Evolutionary conservation across 2,113 vertebrate species (phyloP), one percentile per base, ranked within the genome.

Genomic region (Microcebus tavaratra): DNA sequence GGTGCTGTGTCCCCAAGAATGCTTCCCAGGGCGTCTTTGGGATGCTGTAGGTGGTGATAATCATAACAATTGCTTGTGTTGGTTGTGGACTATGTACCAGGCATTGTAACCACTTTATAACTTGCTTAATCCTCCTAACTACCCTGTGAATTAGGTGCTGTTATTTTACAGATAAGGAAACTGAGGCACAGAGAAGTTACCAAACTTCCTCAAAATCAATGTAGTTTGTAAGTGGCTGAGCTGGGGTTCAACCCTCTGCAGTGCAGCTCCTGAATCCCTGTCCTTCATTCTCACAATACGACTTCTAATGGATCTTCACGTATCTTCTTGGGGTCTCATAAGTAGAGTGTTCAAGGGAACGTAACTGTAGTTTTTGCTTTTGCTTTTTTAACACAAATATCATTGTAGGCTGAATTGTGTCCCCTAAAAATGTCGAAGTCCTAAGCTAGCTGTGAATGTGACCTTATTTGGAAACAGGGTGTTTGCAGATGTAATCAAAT

Each of bases 381-480:
- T 75, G 3, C 45, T 36, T 70, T 45, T 36, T 36, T 29, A 57
- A 85, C 31, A 31, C 11, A 45, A 72, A 57, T 50, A 57, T 50
- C 53, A 2, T 34, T 59, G 11, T 57, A 59, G 53, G 25, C 86
- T 78, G 91, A 61, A 55, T 80, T 45, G 36, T 55, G 11, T 67
- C 42, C 29, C 50, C 55, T 55, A 23, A 34, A 85, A 78, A 84
- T 75, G 61, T 68, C 48, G 20, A 72, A 42, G 4, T 65, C n/a
- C 55, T 85, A 12, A 29, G 3, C 9, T 65, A n/a, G 17, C 34
- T 83, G 8, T 59, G 23, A 78, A 21, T 83, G 81, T 93, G 75
- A 59, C 57, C 39, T 93, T 61, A 25, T 88, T 91, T 97, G 90
- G 63, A 95, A 91, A 70, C 12, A 63, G 50, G 42, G 27, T 93